Evolutionary conservation across 2,113 vertebrate genomes (phyloP), one percentile per base, ranked within the genome.

Genomic region (Brachypodius melanocephalos): DNA sequence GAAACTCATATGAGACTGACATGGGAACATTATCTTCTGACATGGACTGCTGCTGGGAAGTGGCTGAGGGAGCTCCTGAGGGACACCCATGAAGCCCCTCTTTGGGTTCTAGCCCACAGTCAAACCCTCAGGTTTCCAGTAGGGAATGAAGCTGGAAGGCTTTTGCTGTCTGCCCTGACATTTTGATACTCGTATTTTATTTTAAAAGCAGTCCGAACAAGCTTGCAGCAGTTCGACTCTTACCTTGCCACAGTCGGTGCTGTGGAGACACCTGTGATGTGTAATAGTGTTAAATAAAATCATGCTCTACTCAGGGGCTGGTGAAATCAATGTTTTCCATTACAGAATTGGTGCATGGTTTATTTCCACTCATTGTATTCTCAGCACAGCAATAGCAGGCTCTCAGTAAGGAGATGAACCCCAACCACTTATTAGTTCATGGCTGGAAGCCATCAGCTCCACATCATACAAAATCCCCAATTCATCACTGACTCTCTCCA

Each of bases 341-440:
- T 77, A 85, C 36, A 81, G 52, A 88, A 94, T 49, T 71, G 88
- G 88, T 81, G 36, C 52, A 42, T 3, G 4, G 55, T 77, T 93
- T 90, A 79, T 94, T 93, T 95, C 88, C 76, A 95, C 28, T 85
- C 89, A 80, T 62, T 92, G 79, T 66, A 51, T 25, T 83, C 75
- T 72, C 31, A 0, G 71, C 59, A 66, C 89, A 81, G 88, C 90
- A 88, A 93, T 83, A 94, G 67, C 68, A 94, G 79, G 55, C 78
- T 93, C 85, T 85, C 88, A 93, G 89, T 80, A 85, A 91, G 89
- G 52, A 96, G 85, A 83, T 74, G 82, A 94, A 89, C 94, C 85
- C 68, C 92, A 91, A 68, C 54, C 92, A 96, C 90, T 96, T 94
- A 96, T 88, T 96, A 95, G 95, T 92, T 90, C 92, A 84, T 94